Conservation (phyloP, 2,797 vertebrate genomes). For the Darevskia nairensis region DNA sequence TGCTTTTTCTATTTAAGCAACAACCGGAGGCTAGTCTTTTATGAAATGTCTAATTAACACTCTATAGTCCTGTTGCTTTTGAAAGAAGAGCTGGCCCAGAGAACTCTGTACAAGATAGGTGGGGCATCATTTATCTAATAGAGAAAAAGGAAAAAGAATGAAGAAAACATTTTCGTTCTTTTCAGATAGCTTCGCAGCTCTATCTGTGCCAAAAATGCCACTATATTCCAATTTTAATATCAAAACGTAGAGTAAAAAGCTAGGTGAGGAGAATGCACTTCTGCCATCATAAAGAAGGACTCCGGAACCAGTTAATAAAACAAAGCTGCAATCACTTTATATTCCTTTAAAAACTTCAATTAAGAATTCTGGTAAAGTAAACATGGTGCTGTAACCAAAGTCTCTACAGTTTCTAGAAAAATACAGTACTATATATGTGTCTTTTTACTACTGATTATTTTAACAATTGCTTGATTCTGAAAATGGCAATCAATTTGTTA, state of each 20-base stretch:
- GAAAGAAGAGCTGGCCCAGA: slow-evolving; percentile 33
- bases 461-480: background rate
- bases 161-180: slow-evolving; percentile 30
- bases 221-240: background rate
- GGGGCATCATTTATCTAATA: slow-evolving; percentile 31
- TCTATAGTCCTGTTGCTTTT: slow-evolving; percentile 46
- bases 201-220: background rate
- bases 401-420: background rate
- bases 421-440: background rate
- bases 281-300: background rate
- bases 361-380: background rate
- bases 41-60: slow-evolving; percentile 71
- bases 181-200: slow-evolving; percentile 16
- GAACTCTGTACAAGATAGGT: slow-evolving; percentile 18
- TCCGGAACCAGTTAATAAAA: background rate
- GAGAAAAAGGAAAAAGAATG: slow-evolving; percentile 3
- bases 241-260: background rate
- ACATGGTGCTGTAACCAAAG: background rate
- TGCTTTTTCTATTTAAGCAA: slow-evolving; percentile 69
- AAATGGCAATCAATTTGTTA: background rate
- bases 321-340: background rate
- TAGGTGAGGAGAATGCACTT: background rate
- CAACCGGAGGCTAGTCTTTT: slow-evolving; percentile 66
- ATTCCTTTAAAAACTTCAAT: background rate
- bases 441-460: background rate